Conservation (phyloP, 2,797 vertebrate genomes). For the Clarias platycephalus region DNA sequence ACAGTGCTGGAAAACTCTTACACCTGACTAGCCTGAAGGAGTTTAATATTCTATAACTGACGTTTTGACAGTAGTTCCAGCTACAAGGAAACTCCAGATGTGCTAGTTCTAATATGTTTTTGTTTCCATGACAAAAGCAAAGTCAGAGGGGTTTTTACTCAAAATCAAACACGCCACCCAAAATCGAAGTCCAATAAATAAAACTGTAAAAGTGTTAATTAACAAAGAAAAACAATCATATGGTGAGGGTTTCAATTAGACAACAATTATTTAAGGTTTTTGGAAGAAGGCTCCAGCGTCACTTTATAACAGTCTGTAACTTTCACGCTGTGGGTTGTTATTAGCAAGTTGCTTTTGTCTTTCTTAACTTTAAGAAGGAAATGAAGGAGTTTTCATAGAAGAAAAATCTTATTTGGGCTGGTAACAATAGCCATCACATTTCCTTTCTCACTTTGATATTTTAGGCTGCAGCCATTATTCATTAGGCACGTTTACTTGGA, state of each 20-base stretch:
- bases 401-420: background rate
- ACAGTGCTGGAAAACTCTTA: background rate
- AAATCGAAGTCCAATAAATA: background rate
- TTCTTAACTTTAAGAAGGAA: background rate
- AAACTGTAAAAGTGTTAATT: background rate
- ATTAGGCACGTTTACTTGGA: background rate
- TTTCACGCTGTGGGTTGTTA: too few species aligned
- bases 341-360: background rate
- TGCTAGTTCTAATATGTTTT: background rate
- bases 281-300: background rate
- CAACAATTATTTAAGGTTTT: background rate
- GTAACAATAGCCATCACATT: background rate
- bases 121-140: background rate
- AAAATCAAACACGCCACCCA: background rate
- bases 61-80: background rate
- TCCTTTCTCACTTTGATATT: background rate
- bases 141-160: background rate
- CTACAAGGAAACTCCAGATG: background rate
- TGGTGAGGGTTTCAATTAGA: background rate
- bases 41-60: background rate
- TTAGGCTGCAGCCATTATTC: background rate
- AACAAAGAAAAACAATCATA: background rate
- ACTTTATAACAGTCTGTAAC: background rate
- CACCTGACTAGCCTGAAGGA: background rate
- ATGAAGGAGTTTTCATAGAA: background rate